A percentile compares a stretch with the other conserved stretches of the same genome.
Conservation (phyloP, 1,140 invertebrate species). For the Triops cancriformis region DNA sequence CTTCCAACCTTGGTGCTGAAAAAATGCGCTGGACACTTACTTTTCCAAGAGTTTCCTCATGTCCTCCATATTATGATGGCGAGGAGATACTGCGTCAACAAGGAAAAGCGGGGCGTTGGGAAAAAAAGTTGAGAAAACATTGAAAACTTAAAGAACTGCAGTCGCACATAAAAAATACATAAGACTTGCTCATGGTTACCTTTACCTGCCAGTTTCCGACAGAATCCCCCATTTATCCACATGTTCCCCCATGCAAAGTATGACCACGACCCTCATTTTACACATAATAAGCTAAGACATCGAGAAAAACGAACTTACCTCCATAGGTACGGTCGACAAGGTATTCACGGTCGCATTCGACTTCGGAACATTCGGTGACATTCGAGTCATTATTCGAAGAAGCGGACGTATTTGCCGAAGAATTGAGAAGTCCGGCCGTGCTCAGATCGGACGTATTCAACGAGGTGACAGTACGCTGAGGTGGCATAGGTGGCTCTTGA, state of each 20-base stretch:
- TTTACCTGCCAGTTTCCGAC: background rate
- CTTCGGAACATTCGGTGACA: constrained; percentile 85
- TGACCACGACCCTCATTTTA: background rate
- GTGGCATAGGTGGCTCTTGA: constrained; percentile 65
- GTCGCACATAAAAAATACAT: constrained; percentile 38
- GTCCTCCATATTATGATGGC: constrained; percentile 65
- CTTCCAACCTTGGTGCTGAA: background rate
- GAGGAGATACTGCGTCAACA: constrained; percentile 18
- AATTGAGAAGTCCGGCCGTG: constrained; percentile 40
- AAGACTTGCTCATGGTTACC: background rate
- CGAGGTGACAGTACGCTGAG: constrained; percentile 32
- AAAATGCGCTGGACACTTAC: constrained; percentile 47
- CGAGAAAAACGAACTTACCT: constrained; percentile 48
- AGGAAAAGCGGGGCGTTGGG: constrained; percentile 21
- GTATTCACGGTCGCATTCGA: constrained; percentile 77
- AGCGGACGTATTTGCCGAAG: constrained; percentile 79
- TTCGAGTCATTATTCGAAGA: constrained; percentile 87
- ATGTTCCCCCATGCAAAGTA: constrained; percentile 16
- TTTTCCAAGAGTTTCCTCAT: constrained; percentile 92
- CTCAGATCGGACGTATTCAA: background rate
- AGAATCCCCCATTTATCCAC: background rate
- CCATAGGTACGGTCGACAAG: constrained; percentile 61
- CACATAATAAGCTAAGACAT: background rate
- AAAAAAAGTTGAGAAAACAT: constrained; percentile 34
- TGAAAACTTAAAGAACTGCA: constrained; percentile 40